Evolutionary conservation across 2,888 invertebrate genomes (phyloP).

Genomic region (Steinernema hermaphroditum): DNA sequence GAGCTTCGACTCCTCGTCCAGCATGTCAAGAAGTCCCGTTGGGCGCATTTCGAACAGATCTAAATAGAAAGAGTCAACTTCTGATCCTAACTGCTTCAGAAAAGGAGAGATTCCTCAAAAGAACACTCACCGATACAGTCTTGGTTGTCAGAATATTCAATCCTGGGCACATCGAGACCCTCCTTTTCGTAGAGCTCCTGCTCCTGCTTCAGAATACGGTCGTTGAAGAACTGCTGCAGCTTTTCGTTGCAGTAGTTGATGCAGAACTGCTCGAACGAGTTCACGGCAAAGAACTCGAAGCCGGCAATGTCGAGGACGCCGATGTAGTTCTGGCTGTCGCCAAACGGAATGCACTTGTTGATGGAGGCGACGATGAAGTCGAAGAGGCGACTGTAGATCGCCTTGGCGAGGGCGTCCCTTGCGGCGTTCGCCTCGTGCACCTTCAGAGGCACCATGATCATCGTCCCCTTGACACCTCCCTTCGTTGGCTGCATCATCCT

Average conservation of each 20-base stretch:
- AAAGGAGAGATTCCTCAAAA: too few species aligned
- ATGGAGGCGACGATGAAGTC: constrained; percentile 91
- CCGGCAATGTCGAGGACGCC: constrained; percentile 97
- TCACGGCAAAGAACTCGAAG: constrained; percentile 83
- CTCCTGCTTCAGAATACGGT: constrained; percentile 75
- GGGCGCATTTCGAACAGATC: constrained; percentile 76
- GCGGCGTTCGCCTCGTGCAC: constrained; percentile 89
- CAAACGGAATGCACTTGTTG: constrained; percentile 93
- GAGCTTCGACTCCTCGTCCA: constrained; percentile 94
- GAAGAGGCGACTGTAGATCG: constrained; percentile 89
- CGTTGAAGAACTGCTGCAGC: constrained; percentile 97
- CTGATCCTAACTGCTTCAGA: too few species aligned
- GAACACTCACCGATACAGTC: constrained; percentile 82
- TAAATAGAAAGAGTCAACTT: constrained; percentile 54
- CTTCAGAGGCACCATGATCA: constrained; percentile 95
- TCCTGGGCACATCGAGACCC: constrained; percentile 88
- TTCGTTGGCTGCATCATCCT: constrained; percentile 95
- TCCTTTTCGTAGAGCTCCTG: constrained; percentile 90
- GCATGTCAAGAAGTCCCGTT: constrained; percentile 84
- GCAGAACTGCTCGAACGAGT: constrained; percentile 87
- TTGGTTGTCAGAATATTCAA: constrained; percentile 91
- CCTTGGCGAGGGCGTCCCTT: constrained; percentile 92
- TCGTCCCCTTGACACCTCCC: constrained; percentile 90
- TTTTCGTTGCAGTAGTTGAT: constrained; percentile 99
- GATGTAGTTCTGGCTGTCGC: constrained; percentile 87